phyloP scores from a whole-genome alignment of 1,140 invertebrate genomes.

The Drosophila busckii region DNA sequence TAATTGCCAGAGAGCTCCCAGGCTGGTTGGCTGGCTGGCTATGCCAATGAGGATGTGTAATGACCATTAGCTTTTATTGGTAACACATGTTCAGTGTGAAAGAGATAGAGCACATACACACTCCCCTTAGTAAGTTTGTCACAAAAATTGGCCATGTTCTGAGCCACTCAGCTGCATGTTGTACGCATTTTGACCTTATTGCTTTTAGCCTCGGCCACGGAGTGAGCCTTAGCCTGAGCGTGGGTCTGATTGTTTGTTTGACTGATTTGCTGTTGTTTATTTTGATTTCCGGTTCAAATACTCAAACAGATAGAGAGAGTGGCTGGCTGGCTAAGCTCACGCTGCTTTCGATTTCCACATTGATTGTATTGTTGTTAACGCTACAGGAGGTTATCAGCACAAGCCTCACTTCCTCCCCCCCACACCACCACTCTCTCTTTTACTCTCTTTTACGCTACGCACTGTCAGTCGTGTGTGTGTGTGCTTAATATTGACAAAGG shows the following conservation, averaged over 20 bases:
- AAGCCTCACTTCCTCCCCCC: background rate
- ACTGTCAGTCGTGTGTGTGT: background rate
- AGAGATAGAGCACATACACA: background rate
- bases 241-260: slow-evolving; percentile 70
- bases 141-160: slow-evolving; percentile 29
- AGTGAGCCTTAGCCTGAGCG: slow-evolving; percentile 13
- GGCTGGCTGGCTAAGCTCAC: slow-evolving; percentile 21
- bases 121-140: slow-evolving; percentile 16
- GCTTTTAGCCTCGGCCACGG: slow-evolving; percentile 49
- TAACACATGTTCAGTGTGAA: slow-evolving; percentile 12
- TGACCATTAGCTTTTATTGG: slow-evolving; percentile 45
- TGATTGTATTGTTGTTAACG: slow-evolving; percentile 61
- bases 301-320: slow-evolving; percentile 16
- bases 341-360: slow-evolving; percentile 60
- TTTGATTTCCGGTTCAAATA: slow-evolving; percentile 73
- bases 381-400: slow-evolving; percentile 36
- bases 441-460: slow-evolving; percentile 11
- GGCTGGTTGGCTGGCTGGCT: no score
- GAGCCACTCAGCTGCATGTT: background rate
- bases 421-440: slow-evolving; percentile 23
- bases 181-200: slow-evolving; percentile 47
- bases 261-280: slow-evolving; percentile 74
- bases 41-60: no score
- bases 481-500: slow-evolving; percentile 70
- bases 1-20: slow-evolving; percentile 15